A percentile compares a stretch with the other conserved stretches of the same genome.
Evolutionary conservation across 2,113 vertebrate genomes (phyloP).

Genomic region (Spea bombifrons): DNA sequence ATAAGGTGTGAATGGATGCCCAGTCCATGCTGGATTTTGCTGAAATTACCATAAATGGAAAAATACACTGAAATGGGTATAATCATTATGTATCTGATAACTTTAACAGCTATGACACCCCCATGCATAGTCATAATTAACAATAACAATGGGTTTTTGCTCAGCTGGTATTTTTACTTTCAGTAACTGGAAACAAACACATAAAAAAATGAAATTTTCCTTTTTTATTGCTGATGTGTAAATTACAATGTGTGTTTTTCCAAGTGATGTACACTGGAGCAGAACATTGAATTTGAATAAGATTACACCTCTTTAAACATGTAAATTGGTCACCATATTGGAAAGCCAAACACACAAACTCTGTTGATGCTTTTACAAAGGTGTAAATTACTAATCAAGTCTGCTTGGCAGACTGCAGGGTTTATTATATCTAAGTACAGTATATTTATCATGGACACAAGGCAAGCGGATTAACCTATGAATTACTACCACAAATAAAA

Average conservation of each 20-base stretch:
- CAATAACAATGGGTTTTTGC: neutral
- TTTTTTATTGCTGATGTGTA: slow-evolving; percentile 19
- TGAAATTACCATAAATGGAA: neutral
- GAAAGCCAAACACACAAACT: slow-evolving; percentile 37
- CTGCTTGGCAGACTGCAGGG: slow-evolving; percentile 14
- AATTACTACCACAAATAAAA: slow-evolving; percentile 7
- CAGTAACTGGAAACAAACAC: neutral
- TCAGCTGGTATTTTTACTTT: neutral
- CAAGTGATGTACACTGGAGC: slow-evolving; percentile 12
- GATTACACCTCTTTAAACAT: slow-evolving; percentile 29
- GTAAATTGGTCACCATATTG: slow-evolving; percentile 46
- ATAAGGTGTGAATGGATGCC: neutral
- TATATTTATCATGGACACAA: slow-evolving; percentile 36
- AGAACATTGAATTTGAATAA: slow-evolving; percentile 24
- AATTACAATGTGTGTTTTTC: slow-evolving; percentile 21
- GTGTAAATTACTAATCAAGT: slow-evolving; percentile 41
- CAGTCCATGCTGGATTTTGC: neutral
- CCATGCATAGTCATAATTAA: neutral
- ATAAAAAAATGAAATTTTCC: neutral
- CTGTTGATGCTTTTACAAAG: neutral
- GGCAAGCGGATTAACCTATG: slow-evolving; percentile 35
- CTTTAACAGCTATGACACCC: neutral
- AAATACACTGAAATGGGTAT: neutral
- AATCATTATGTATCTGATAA: too few relatives aligned
- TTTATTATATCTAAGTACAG: slow-evolving; percentile 8